These are phyloP conservation scores for Colossoma macropomum DNA, from an alignment of 2,113 vertebrate species.

Conservation along the genomic window DNA sequence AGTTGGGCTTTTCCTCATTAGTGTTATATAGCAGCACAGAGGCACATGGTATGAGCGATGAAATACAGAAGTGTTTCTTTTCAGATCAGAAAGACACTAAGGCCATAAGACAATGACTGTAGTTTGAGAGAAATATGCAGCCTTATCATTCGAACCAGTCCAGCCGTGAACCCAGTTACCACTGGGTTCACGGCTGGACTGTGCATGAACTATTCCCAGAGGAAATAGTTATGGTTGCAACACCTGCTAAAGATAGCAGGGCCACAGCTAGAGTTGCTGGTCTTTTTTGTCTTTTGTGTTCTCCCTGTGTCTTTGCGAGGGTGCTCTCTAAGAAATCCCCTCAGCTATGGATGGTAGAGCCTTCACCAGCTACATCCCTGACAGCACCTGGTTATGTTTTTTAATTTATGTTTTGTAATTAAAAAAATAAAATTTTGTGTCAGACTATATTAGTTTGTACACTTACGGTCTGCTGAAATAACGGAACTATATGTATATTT, in stretches of 20 bases:
- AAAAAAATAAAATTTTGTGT: too few relatives aligned
- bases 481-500: too few relatives aligned
- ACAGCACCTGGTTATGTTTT: not conserved
- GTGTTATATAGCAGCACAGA: too few relatives aligned
- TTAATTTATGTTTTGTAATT: too few relatives aligned
- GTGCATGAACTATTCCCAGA: not conserved
- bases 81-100: not conserved
- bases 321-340: not conserved
- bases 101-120: not conserved
- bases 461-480: too few relatives aligned
- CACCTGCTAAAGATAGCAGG: conserved; percentile 43
- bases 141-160: not conserved
- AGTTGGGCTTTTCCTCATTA: too few relatives aligned
- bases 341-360: not conserved
- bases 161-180: too few relatives aligned
- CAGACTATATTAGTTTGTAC: too few relatives aligned
- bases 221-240: conserved; percentile 23
- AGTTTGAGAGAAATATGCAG: not conserved
- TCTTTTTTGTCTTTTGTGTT: not conserved
- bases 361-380: not conserved
- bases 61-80: not conserved
- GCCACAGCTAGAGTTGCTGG: not conserved
- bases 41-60: not conserved
- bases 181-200: not conserved
- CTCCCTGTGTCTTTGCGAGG: not conserved